Base-by-base conservation (phyloP, 2,888 invertebrate species). In the Pinctada fucata region DNA sequence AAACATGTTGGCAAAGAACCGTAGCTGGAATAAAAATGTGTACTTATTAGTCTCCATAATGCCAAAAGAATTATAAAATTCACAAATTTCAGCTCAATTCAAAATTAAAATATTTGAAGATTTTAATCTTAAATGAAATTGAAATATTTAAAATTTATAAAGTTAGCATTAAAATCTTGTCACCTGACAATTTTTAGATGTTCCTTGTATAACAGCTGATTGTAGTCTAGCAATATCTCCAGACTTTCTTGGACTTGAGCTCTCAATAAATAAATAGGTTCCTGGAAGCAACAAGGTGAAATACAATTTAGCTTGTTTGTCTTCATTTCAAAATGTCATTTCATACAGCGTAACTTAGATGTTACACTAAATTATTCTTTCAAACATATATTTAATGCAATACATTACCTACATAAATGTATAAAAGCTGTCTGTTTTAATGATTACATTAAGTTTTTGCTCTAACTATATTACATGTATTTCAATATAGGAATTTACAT, bases 1-100 rank as follows among this genome's bases (percentile, higher is more conserved):
- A 82, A 83, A 86, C 89, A 90, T 89, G 78, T 89, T 85, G 80
- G 87, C 89, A 86, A 86, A 90, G 6, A 90, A 72, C 67, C 87
- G 83, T 52, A 90, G 50, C 89, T 89, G 78, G 8, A 82, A 79
- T 68, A 50, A 63, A 70, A 52, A 64, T 51, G 16, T 13, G 31
- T 31, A 31, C 31, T 31, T 31, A 31, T 31, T 31, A 31, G 31
- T 31, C 31, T 31, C 31, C 31, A 31, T 31, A 31, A 31, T 1
- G 31, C 31, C 31, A 31, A 31, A 31, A 31, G 31, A 31, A 31
- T 31, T 31, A 31, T 31, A 1, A 31, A 31, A 31, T 31, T 31
- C 31, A 31, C 31, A 31, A 31, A 31, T 31, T 31, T 31, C 31
- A 31, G 31, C n/a, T n/a, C n/a, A n/a, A n/a, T n/a, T n/a, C n/a